phyloP scores from a whole-genome alignment of 1,140 invertebrate species.

The Ptiloglossa arizonensis region DNA sequence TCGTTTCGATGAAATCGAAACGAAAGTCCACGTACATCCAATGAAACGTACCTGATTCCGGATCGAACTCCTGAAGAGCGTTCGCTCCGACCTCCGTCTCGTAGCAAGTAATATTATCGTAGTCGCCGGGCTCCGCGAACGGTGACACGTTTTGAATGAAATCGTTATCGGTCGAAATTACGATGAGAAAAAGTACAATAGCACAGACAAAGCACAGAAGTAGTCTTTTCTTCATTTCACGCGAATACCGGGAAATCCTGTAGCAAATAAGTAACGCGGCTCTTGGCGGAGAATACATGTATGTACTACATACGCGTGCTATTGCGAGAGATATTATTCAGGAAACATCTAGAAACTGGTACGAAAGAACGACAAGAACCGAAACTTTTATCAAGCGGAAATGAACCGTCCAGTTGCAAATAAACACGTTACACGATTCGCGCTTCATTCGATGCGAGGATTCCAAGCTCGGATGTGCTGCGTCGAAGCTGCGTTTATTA shows the following conservation, averaged over 20 bases:
- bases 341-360: no score
- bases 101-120: conserved; percentile 72
- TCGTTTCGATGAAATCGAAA: not conserved
- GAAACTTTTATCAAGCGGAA: no score
- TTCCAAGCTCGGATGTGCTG: no score
- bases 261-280: no score
- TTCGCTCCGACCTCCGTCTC: conserved; percentile 44
- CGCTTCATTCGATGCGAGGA: no score
- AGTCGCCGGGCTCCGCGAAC: conserved; percentile 37
- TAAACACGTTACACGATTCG: no score
- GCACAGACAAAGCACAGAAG: conserved; percentile 58
- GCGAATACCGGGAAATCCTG: no score
- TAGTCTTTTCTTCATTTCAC: conserved; percentile 68
- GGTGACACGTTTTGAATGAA: conserved; percentile 59
- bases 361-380: not conserved
- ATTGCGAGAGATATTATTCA: not conserved
- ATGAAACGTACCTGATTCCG: conserved; percentile 54
- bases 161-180: conserved; percentile 61
- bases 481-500: no score
- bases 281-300: no score
- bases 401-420: no score
- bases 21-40: not conserved
- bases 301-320: not conserved
- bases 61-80: conserved; percentile 62
- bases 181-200: conserved; percentile 63